A percentile compares a stretch with the other conserved stretches of the same genome.
Conservation (phyloP, 1,140 invertebrate genomes). For the Manduca sexta region DNA sequence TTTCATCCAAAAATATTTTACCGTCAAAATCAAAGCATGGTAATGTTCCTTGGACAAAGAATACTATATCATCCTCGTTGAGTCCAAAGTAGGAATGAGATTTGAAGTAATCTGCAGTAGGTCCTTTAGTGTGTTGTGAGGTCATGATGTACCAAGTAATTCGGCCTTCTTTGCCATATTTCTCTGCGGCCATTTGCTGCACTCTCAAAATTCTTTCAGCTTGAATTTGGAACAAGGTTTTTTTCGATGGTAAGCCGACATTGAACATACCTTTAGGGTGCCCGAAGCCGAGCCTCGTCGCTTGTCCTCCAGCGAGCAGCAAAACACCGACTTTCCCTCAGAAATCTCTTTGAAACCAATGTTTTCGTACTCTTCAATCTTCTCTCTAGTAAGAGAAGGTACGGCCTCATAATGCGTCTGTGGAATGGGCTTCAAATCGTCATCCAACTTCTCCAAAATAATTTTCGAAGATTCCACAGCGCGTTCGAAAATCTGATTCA, state of each 20-base stretch:
- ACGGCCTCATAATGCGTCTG: conserved; percentile 82
- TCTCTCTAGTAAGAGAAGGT: conserved; percentile 69
- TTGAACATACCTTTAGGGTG: conserved; percentile 99
- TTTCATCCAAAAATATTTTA: conserved; percentile 91
- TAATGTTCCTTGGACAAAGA: conserved; percentile 95
- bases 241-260: conserved; percentile 91
- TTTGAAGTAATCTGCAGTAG: conserved; percentile 88
- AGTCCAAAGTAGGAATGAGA: conserved; percentile 92
- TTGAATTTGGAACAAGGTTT: conserved; percentile 96
- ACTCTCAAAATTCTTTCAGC: conserved; percentile 91
- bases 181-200: conserved; percentile 82
- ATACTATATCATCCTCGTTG: conserved; percentile 84
- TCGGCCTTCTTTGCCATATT: conserved; percentile 78
- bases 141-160: conserved; percentile 99
- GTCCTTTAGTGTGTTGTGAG: conserved; percentile 92
- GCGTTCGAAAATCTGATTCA: conserved; percentile 78
- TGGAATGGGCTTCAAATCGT: conserved; percentile 88
- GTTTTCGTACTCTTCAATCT: conserved; percentile 80
- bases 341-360: conserved; percentile 83
- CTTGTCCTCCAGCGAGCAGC: conserved; percentile 79
- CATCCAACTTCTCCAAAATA: conserved; percentile 81
- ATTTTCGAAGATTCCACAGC: conserved; percentile 76
- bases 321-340: conserved; percentile 90
- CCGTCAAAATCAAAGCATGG: conserved; percentile 97
- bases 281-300: conserved; percentile 92